Evolutionary conservation across 2,888 invertebrate genomes (phyloP).

Genomic region (Sisyra terminalis): DNA sequence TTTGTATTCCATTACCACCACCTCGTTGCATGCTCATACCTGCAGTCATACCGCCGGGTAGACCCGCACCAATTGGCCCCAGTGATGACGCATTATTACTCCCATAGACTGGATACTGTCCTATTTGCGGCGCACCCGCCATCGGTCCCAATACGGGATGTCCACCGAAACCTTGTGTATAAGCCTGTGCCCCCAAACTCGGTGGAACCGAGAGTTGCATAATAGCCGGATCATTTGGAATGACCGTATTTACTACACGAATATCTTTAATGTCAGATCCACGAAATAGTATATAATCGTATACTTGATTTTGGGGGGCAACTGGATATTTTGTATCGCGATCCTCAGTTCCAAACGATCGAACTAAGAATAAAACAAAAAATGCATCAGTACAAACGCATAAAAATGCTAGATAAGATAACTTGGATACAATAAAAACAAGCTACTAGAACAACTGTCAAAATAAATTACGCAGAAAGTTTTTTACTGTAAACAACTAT

Average conservation of each 20-base stretch:
- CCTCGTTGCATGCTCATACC: slow-evolving; percentile 30
- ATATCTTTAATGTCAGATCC: slow-evolving; percentile 99
- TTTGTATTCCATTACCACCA: slow-evolving; percentile 22
- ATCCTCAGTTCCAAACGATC: slow-evolving; percentile 98
- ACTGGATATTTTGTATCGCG: slow-evolving; percentile 90
- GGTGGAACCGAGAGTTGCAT: slow-evolving; percentile 76
- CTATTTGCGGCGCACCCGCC: slow-evolving; percentile 23
- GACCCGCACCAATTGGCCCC: slow-evolving; percentile 27
- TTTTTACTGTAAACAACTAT: not conserved
- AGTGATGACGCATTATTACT: slow-evolving; percentile 17
- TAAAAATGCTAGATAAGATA: not conserved
- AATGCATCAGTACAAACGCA: slow-evolving; percentile 9
- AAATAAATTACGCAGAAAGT: not conserved
- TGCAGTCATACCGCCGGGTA: slow-evolving; percentile 28
- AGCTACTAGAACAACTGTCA: not conserved
- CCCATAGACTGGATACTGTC: slow-evolving; percentile 33
- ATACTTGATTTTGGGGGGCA: slow-evolving; percentile 92
- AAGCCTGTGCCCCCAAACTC: slow-evolving; percentile 40
- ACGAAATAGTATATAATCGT: slow-evolving; percentile 96
- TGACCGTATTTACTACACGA: slow-evolving; percentile 71
- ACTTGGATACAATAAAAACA: too few species aligned
- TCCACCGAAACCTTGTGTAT: slow-evolving; percentile 49
- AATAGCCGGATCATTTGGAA: slow-evolving; percentile 96
- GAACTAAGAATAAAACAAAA: slow-evolving; percentile 59
- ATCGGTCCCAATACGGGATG: slow-evolving; percentile 53